Evolutionary conservation across 2,113 vertebrate species (phyloP), one percentile per base, ranked within the genome.

Genomic region (Malurus melanocephalus): DNA sequence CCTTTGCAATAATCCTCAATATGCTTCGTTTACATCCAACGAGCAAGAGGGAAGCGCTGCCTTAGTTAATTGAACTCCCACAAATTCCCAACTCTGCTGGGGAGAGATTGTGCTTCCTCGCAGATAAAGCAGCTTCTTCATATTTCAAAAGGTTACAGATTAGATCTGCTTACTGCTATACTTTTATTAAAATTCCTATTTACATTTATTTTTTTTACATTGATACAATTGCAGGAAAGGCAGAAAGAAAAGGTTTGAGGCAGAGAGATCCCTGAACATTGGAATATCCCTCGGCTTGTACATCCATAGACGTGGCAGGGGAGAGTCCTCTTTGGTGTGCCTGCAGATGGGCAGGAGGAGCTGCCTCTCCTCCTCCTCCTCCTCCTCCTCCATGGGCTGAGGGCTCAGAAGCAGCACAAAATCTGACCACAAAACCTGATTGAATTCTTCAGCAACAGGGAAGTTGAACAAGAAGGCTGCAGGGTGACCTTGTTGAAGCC

Each of bases 61-160:
- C 79, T 92, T 67, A 9, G 85, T 87, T 93, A 87, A 95, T 77
- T 94, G 82, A 94, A 83, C 89, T 95, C 87, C 91, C 76, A 87
- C 94, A 91, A 94, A 92, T 95, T 86, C 87, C 89, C 89, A 67
- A 81, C 72, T 45, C 89, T 91, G 87, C 93, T 87, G 89, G 60
- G 84, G 80, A 88, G 88, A 89, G 85, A 85, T 75, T 92, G 85
- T 75, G 76, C 74, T 92, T 92, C 89, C 60, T 60, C 7, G 2
- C 72, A 83, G 91, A 94, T 89, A 89, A 86, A 92, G 88, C 73
- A 83, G 82, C 91, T 91, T 83, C 90, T 80, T 93, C 91, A 64
- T 94, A 89, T 93, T 95, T 95, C 73, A 78, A 92, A 91, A 93
- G 91, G 91, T 92, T 92, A 90, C 65, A 94, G 94, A 95, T 96